Evolutionary conservation across 2,797 vertebrate species (phyloP).

Genomic region (Liparis tanakae): DNA sequence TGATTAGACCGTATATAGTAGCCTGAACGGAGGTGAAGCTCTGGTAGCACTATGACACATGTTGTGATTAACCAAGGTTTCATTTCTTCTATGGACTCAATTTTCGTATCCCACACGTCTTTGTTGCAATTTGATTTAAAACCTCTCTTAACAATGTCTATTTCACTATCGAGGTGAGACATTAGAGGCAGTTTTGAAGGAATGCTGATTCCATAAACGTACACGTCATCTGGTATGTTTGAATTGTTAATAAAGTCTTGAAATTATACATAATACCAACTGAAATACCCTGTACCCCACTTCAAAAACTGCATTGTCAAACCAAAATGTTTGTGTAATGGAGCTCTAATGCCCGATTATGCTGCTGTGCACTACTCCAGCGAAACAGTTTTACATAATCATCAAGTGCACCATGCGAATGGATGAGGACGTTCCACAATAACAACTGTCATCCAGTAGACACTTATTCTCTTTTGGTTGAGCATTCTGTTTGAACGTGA

Average conservation of each 20-base stretch:
- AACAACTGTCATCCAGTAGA: background rate
- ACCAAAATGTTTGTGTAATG: background rate
- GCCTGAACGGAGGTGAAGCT: slow-evolving; percentile 27
- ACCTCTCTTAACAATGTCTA: background rate
- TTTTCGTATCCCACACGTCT: background rate
- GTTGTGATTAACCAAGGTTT: background rate
- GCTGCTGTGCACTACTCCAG: background rate
- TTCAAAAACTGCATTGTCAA: background rate
- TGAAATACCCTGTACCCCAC: background rate
- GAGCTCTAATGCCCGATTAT: background rate
- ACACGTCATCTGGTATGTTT: background rate
- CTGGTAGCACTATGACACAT: slow-evolving; percentile 7
- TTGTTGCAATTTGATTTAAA: background rate
- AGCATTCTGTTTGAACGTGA: slow-evolving; percentile 16
- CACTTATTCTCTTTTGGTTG: slow-evolving; percentile 5
- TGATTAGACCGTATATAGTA: slow-evolving; percentile 31
- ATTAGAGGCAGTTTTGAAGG: background rate
- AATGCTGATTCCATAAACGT: background rate
- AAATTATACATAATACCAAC: background rate
- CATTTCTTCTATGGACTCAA: slow-evolving; percentile 12
- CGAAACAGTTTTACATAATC: background rate
- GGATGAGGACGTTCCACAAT: too few relatives aligned
- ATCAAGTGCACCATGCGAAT: background rate
- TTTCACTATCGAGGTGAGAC: background rate
- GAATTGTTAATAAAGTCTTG: background rate